phyloP scores from a whole-genome alignment of 2,888 invertebrate genomes.

The Deilephila porcellus region DNA sequence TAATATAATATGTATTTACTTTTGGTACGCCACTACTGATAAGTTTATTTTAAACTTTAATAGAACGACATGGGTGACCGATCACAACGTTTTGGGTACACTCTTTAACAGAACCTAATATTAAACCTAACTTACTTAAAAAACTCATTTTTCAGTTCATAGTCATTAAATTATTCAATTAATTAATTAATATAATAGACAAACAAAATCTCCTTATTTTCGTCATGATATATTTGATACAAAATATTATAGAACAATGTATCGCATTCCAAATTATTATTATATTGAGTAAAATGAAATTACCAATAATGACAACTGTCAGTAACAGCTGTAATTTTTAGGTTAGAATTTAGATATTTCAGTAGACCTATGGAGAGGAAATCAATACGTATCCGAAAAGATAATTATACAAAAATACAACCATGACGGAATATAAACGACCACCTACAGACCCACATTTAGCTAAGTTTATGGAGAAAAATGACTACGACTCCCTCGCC shows the following conservation, averaged over 20 bases:
- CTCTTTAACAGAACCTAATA: too few relatives aligned
- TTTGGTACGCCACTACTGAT: too few relatives aligned
- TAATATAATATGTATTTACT: too few relatives aligned
- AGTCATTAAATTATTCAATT: too few relatives aligned
- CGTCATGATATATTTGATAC: constrained; percentile 10
- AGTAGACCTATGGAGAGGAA: background rate
- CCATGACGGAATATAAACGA: constrained; percentile 66
- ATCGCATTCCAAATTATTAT: too few relatives aligned
- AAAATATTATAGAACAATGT: too few relatives aligned
- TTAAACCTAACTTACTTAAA: too few relatives aligned
- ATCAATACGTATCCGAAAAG: background rate
- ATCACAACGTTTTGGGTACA: too few relatives aligned
- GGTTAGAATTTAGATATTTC: constrained; percentile 26
- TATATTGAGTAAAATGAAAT: background rate
- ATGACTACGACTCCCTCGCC: constrained; percentile 86
- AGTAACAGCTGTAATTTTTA: constrained; percentile 29
- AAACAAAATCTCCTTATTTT: background rate
- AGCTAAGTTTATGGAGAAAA: constrained; percentile 65
- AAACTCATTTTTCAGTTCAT: too few relatives aligned
- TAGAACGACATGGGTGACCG: too few relatives aligned
- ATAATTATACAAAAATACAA: constrained; percentile 20
- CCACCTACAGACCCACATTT: constrained; percentile 72
- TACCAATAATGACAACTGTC: constrained; percentile 7
- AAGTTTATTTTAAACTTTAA: too few relatives aligned
- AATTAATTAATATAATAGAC: too few relatives aligned